A percentile compares a stretch with the other conserved stretches of the same genome.
Conservation (phyloP, 2,888 invertebrate genomes). For the Empis stercorea region DNA sequence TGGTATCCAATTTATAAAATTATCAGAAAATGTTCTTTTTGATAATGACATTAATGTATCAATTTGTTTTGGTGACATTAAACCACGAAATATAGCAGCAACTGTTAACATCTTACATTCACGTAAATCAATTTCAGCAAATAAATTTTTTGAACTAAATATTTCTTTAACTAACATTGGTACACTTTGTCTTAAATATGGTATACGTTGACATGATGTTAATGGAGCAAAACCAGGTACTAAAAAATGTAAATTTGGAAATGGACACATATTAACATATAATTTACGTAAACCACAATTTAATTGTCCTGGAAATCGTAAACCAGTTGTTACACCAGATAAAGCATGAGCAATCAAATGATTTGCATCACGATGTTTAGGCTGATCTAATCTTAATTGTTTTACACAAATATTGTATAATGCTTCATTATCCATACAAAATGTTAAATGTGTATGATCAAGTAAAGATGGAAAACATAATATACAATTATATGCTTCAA, state of each 20-base stretch:
- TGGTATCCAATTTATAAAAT: conserved; percentile 72
- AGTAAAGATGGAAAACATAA: conserved; percentile 24
- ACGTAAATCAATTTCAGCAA: conserved; percentile 68
- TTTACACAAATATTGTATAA: conserved; percentile 23
- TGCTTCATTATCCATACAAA: conserved; percentile 31
- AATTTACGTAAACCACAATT: conserved; percentile 75
- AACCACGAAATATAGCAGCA: conserved; percentile 55
- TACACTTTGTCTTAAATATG: conserved; percentile 53
- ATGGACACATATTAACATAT: conserved; percentile 87
- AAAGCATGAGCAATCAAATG: conserved; percentile 29
- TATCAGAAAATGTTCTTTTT: conserved; percentile 59
- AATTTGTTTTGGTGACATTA: conserved; percentile 39
- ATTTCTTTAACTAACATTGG: conserved; percentile 57
- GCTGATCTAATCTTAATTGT: conserved; percentile 21
- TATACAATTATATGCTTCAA: conserved; percentile 30
- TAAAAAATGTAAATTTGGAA: conserved; percentile 76
- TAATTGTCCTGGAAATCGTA: conserved; percentile 82
- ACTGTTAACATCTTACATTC: conserved; percentile 66
- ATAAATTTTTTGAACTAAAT: conserved; percentile 70
- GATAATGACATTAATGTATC: conserved; percentile 48
- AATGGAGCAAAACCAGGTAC: conserved; percentile 70
- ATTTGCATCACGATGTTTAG: conserved; percentile 21
- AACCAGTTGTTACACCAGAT: conserved; percentile 60
- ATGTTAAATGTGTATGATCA: conserved; percentile 25
- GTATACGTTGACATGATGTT: conserved; percentile 50